phyloP scores from a whole-genome alignment of 2,113 vertebrate species.

The Pseudopodoces humilis region DNA sequence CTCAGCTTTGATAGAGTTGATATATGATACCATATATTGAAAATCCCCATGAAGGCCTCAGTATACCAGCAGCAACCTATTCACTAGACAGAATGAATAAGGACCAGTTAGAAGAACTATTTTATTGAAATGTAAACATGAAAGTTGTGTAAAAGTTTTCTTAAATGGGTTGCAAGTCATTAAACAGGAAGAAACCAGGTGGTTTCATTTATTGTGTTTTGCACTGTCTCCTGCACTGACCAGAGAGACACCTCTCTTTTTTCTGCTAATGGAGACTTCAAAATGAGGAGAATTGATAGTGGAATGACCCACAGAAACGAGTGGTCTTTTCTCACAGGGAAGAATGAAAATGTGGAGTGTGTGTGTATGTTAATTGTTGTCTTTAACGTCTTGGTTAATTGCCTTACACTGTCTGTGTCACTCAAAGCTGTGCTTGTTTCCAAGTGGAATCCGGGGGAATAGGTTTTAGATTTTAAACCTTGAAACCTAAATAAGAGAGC shows the following conservation, averaged over 20 bases:
- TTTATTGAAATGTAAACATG: background rate
- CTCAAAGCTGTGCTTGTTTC: background rate
- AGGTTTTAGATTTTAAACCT: constrained; percentile 14
- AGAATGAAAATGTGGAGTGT: background rate
- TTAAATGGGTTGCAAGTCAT: background rate
- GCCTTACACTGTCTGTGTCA: background rate
- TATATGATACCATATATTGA: background rate
- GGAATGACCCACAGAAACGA: background rate
- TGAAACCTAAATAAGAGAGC: background rate
- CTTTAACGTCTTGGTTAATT: background rate
- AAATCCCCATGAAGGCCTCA: background rate
- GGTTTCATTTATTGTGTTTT: background rate
- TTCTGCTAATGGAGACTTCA: background rate
- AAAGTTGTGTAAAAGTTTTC: background rate
- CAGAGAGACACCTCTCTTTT: background rate
- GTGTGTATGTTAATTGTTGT: background rate
- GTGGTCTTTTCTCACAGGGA: background rate
- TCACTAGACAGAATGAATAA: background rate
- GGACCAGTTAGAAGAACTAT: background rate
- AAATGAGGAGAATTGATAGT: background rate
- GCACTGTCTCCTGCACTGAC: background rate
- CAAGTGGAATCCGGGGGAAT: background rate
- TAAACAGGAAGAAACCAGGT: background rate
- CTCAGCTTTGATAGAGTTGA: background rate
- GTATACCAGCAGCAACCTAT: background rate